Evolutionary conservation across 1,140 invertebrate species (phyloP).

Genomic region (Cheumatopsyche charites): DNA sequence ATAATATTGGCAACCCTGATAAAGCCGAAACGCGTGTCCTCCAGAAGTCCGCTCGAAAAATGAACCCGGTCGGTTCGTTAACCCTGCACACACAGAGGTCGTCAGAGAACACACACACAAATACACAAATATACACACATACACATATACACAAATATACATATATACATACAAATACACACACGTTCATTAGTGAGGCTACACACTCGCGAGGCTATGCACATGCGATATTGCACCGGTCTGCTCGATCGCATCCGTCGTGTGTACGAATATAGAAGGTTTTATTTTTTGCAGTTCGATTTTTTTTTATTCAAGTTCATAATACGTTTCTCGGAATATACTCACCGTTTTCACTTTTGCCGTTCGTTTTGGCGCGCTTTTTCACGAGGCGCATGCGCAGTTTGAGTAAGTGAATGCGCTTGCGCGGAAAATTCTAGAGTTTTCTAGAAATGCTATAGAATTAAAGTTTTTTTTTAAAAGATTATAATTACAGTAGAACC

Average conservation of each 20-base stretch:
- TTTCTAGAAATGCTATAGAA: no score
- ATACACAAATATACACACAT: neutral
- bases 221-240: neutral
- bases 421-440: no score
- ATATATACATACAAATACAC: constrained; percentile 14
- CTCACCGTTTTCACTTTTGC: constrained; percentile 22
- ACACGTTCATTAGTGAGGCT: neutral
- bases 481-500: no score
- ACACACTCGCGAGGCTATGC: no score
- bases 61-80: constrained; percentile 47
- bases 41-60: constrained; percentile 48
- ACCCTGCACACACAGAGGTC: constrained; percentile 43
- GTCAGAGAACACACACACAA: constrained; percentile 32
- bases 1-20: constrained; percentile 27
- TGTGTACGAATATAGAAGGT: neutral
- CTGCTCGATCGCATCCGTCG: neutral
- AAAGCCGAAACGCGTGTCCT: constrained; percentile 39
- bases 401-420: no score
- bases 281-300: constrained; percentile 13
- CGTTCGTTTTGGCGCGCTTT: neutral
- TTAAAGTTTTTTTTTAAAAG: no score
- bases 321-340: constrained; percentile 29
- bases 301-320: constrained; percentile 29
- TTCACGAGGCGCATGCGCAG: no score
- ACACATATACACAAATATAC: constrained; percentile 3